These are phyloP conservation scores for Otolemur garnettii DNA, from an alignment of 2,113 vertebrate species.

Conservation along the genomic window DNA sequence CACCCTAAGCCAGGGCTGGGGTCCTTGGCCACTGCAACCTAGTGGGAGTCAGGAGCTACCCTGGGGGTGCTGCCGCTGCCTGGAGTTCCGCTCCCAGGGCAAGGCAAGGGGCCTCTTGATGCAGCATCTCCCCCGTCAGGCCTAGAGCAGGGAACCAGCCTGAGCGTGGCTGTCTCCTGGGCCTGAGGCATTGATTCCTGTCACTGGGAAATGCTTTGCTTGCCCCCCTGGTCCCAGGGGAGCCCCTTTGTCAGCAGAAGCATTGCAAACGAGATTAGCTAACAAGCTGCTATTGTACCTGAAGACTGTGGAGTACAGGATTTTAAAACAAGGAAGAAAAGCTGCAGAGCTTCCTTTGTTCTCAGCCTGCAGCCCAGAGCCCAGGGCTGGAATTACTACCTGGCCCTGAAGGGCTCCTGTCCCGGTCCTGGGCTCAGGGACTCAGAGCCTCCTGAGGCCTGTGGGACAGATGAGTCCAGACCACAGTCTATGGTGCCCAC, in stretches of 20 bases:
- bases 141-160: no score
- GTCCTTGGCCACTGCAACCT: no score
- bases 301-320: rapidly evolving
- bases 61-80: not conserved
- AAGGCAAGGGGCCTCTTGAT: rapidly evolving
- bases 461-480: rapidly evolving
- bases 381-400: rapidly evolving
- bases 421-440: rapidly evolving
- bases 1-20: not conserved
- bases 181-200: not conserved
- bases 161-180: no score
- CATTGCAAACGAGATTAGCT: not conserved
- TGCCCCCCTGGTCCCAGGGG: rapidly evolving
- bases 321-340: not conserved
- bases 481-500: rapidly evolving
- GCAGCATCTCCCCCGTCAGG: not conserved
- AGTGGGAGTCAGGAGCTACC: no score
- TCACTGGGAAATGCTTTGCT: not conserved
- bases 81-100: rapidly evolving
- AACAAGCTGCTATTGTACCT: not conserved
- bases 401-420: rapidly evolving
- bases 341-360: rapidly evolving
- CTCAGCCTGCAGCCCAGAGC: rapidly evolving
- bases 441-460: no score
- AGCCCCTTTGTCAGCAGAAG: not conserved